Conservation (phyloP, 2,113 vertebrate species). For the Pygathrix nemaeus region DNA sequence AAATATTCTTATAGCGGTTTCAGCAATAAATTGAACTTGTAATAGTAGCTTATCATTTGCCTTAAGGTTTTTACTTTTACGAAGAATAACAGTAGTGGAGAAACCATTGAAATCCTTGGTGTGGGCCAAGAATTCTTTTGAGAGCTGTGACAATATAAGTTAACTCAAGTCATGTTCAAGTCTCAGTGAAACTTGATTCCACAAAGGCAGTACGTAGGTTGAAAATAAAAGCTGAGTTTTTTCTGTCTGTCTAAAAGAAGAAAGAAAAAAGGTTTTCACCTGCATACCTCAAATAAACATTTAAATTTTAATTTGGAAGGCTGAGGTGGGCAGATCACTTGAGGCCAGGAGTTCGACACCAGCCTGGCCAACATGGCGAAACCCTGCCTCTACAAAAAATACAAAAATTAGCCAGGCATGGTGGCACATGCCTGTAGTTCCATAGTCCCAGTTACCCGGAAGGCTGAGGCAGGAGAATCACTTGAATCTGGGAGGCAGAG, state of each 20-base stretch:
- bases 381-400: too few relatives aligned
- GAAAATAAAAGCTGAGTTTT: conserved; percentile 50
- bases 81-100: background rate
- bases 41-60: conserved; percentile 33
- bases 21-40: conserved; percentile 28
- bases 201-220: background rate
- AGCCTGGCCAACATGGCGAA: too few relatives aligned
- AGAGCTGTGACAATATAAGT: background rate
- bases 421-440: too few relatives aligned
- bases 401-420: too few relatives aligned
- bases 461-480: too few relatives aligned
- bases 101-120: background rate
- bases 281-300: conserved; percentile 57
- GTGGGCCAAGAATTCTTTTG: background rate
- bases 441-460: too few relatives aligned
- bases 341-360: too few relatives aligned
- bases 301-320: background rate
- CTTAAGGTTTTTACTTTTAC: background rate
- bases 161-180: background rate
- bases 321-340: too few relatives aligned
- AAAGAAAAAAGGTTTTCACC: background rate
- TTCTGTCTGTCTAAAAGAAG: background rate
- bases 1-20: conserved; percentile 47
- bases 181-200: background rate
- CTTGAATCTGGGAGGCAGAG: too few relatives aligned